Conservation (phyloP, 2,113 vertebrate species). For the Aspidoscelis tigris region DNA sequence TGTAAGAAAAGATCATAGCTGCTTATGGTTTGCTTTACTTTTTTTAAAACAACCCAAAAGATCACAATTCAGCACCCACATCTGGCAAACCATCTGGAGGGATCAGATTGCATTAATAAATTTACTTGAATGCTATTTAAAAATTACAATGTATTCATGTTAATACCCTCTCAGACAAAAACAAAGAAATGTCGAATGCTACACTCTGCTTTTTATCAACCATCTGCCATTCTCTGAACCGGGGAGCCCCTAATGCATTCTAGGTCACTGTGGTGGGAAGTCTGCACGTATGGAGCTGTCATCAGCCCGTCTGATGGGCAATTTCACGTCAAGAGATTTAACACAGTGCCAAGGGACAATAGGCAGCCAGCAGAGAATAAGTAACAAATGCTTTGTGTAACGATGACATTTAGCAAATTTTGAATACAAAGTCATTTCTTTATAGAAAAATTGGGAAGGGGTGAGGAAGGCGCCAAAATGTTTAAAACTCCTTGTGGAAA, state of each 20-base stretch:
- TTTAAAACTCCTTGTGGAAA: not conserved
- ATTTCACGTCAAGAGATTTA: conserved; percentile 42
- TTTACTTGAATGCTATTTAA: conserved; percentile 24
- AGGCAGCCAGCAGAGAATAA: conserved; percentile 10
- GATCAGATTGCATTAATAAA: conserved; percentile 26
- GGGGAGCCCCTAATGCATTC: conserved; percentile 20
- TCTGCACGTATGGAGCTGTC: conserved; percentile 15
- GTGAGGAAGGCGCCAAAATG: not conserved
- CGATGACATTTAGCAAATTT: not conserved
- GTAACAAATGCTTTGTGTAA: conserved; percentile 14
- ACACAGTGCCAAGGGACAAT: conserved; percentile 28
- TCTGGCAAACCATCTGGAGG: conserved; percentile 37
- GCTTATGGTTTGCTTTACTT: conserved; percentile 7
- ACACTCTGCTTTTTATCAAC: not conserved
- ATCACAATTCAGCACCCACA: conserved; percentile 20
- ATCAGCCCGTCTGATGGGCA: not conserved
- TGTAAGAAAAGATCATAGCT: not conserved
- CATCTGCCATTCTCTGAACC: not conserved
- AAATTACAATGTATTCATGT: not conserved
- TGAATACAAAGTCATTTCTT: conserved; percentile 16
- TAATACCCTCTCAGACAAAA: not conserved
- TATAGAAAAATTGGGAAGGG: conserved; percentile 1
- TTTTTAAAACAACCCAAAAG: not conserved
- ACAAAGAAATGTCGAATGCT: not conserved
- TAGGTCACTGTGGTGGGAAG: conserved; percentile 11